Base-by-base conservation (phyloP, 2,888 invertebrate species). In the Pseudococcus viburni region DNA sequence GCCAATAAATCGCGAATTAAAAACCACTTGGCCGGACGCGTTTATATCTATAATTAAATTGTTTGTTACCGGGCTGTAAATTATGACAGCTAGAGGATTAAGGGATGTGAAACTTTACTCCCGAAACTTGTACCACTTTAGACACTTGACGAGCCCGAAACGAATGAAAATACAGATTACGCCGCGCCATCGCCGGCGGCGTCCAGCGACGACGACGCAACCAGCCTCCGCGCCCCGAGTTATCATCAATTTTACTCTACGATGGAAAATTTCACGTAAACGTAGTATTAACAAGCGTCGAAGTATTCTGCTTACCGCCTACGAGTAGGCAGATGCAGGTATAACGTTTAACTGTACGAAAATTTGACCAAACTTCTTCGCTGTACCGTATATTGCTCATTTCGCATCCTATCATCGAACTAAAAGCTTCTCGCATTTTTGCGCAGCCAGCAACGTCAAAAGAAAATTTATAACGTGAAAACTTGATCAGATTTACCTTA, bases 21-120 rank as follows among this genome's bases (percentile, higher is more conserved):
- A 51, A 51, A 51, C 51, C 51, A 51, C 51, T 17, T 4, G 15
- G 51, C 17, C 51, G 51, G 51, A 51, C 17, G 68, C 22, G 11
- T 26, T 68, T 68, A 19, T 68, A 68, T 26, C 22, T 26, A 26
- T 68, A 68, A 68, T 68, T 68, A 68, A 68, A 68, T 68, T 68
- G 26, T 68, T 68, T 26, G 68, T 68, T 68, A 68, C 68, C 22
- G 26, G 68, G 22, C 15, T 68, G 68, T 68, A 68, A 68, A 68
- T 68, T 68, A 68, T 68, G 68, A 68, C 68, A 68, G 68, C 26
- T 19, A 26, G 19, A 68, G 22, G 68, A 68, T 68, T 68, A 68
- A 68, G 68, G 19, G 9, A 68, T 68, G 68, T 22, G 68, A 26
- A 19, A 68, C 68, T 68, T 68, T 51, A 51, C 51, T 51, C 5